Percentiles rank a stretch among this genome's conserved stretches.
Evolutionary conservation across 2,113 vertebrate genomes (phyloP).

Genomic region (Pipra filicauda): DNA sequence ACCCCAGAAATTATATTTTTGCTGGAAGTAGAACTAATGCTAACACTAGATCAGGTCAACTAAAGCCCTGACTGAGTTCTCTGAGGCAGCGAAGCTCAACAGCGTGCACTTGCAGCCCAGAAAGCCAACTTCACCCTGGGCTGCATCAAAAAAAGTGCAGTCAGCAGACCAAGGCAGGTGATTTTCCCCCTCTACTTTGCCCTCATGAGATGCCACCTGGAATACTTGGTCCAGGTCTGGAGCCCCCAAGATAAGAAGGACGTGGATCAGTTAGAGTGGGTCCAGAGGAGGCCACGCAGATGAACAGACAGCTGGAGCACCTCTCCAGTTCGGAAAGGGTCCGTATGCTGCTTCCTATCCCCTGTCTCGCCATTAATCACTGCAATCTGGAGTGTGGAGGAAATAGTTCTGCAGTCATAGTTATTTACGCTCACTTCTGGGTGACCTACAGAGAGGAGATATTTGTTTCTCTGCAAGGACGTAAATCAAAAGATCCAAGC

Average conservation of each 20-base stretch:
- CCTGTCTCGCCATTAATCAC: background rate
- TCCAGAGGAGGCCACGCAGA: background rate
- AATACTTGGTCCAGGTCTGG: background rate
- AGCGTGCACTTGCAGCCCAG: too few species aligned
- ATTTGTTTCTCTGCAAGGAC: background rate
- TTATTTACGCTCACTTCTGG: background rate
- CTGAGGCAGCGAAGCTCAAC: background rate
- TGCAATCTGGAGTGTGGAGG: background rate
- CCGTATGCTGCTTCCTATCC: background rate
- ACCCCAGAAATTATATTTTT: background rate
- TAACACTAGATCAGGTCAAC: background rate
- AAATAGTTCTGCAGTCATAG: background rate
- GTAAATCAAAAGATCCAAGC: accelerated
- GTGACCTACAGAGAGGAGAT: background rate
- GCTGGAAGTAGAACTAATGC: background rate
- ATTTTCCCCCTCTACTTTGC: background rate
- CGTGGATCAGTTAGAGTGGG: accelerated
- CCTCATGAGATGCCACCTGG: background rate
- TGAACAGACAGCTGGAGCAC: background rate
- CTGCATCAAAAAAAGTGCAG: background rate
- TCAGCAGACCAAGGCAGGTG: background rate
- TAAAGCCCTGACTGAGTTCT: background rate
- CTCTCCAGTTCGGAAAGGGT: background rate
- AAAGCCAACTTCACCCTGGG: background rate
- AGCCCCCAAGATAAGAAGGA: background rate